phyloP scores from a whole-genome alignment of 2,797 vertebrate genomes.

The Chelmon rostratus region DNA sequence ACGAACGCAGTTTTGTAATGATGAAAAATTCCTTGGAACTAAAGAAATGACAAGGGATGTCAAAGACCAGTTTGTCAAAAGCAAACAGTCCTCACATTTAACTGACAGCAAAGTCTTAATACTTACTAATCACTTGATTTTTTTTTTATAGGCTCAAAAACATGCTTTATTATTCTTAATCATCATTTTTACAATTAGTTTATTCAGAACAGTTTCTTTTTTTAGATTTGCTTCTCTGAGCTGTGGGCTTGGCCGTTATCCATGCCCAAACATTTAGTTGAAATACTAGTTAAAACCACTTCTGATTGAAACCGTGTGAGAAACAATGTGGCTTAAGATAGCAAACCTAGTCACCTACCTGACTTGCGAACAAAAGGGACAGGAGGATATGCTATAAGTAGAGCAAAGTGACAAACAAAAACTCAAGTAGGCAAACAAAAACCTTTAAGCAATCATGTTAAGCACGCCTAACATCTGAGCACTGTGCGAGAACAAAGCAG shows the following conservation, averaged over 20 bases:
- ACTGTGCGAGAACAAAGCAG: conserved; percentile 95
- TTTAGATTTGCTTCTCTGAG: not conserved
- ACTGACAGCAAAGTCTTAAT: conserved; percentile 46
- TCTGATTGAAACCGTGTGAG: conserved; percentile 19
- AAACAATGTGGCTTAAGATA: conserved; percentile 41
- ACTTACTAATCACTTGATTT: conserved; percentile 1
- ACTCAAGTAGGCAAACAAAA: conserved; percentile 89
- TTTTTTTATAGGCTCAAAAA: conserved; percentile 1
- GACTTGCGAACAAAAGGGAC: conserved; percentile 67
- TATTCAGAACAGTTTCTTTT: not conserved
- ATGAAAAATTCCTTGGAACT: conserved; percentile 71
- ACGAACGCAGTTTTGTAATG: conserved; percentile 64
- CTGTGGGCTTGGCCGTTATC: conserved; percentile 6
- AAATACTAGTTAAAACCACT: conserved; percentile 35
- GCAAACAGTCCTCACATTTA: conserved; percentile 43
- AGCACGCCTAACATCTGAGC: conserved; percentile 95
- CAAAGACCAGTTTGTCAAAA: conserved; percentile 66
- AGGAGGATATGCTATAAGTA: conserved; percentile 70
- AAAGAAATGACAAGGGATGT: conserved; percentile 70
- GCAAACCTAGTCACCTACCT: conserved; percentile 43
- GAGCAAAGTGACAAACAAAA: conserved; percentile 85
- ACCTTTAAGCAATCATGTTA: conserved; percentile 99
- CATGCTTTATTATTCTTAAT: conserved; percentile 14
- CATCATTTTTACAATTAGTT: conserved; percentile 4
- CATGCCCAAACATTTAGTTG: conserved; percentile 16